Conservation (phyloP, 2,797 vertebrate genomes). For the Salarias fasciatus region DNA sequence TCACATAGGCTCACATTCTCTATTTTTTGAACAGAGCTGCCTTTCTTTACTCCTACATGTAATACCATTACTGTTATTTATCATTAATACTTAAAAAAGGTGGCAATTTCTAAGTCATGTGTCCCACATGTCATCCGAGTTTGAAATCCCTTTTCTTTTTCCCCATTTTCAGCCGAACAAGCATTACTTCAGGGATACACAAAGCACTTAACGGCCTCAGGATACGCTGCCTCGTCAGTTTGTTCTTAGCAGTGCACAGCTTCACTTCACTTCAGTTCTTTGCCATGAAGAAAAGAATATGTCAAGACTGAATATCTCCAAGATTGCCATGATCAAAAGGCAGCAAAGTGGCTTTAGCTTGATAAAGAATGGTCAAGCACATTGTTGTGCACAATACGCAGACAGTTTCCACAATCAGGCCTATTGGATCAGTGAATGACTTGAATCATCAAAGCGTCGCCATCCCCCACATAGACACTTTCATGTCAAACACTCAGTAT, state of each 20-base stretch:
- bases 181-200: slow-evolving; percentile 70
- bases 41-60: not conserved
- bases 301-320: slow-evolving; percentile 10
- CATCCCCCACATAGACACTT: slow-evolving; percentile 38
- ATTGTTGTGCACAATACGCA: slow-evolving; percentile 34
- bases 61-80: slow-evolving; percentile 6
- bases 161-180: slow-evolving; percentile 34
- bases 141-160: not conserved
- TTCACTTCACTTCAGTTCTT: slow-evolving; percentile 13
- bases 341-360: slow-evolving; percentile 14
- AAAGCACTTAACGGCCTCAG: slow-evolving; percentile 53
- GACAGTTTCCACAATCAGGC: slow-evolving; percentile 19
- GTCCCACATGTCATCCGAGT: slow-evolving; percentile 8
- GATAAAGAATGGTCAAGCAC: slow-evolving; percentile 33
- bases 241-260: slow-evolving; percentile 7
- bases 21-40: not conserved
- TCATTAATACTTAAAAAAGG: slow-evolving; percentile 8
- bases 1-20: too few relatives aligned
- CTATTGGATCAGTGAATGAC: slow-evolving; percentile 36
- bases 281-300: slow-evolving; percentile 15
- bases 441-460: slow-evolving; percentile 26
- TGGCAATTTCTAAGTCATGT: slow-evolving; percentile 16
- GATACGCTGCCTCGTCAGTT: slow-evolving; percentile 28
- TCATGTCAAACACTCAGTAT: slow-evolving; percentile 39
- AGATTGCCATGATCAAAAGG: slow-evolving; percentile 25